Evolutionary conservation across 2,888 invertebrate genomes (phyloP), one percentile per base, ranked within the genome.

Genomic region (Synanthedon vespiformis): DNA sequence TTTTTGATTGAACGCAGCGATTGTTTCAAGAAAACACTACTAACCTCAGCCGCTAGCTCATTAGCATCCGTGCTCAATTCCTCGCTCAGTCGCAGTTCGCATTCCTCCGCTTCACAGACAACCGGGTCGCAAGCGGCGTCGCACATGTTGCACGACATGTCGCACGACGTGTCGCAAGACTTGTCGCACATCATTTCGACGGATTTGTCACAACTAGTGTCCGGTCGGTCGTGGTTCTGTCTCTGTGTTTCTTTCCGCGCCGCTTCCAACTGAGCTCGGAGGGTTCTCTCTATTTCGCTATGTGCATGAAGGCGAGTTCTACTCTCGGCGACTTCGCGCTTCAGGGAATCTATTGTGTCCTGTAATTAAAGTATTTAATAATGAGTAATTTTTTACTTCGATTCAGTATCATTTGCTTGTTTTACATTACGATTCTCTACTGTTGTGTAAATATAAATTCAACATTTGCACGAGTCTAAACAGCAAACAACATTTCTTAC

Each of bases 91-190:
- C 67, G 79, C 63, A 67, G 60, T 61, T 70, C 76, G 62, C 64
- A 89, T 60, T 74, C 88, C 69, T 67, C 82, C 53, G 66, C 68
- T 53, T 80, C 83, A 56, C 80, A 77, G 63, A 70, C 74, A 52
- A 85, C 80, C 3, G 86, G 86, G 64, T 86, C 86, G 63, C 86
- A 86, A 14, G 85, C 84, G 13, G 84, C 84, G 61, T 84, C 85
- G 64, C 80, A 74, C 67, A 63, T 76, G 64, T 69, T 70, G 66
- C 72, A 72, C 54, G 71, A 67, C 57, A 65, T 69, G 58, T 74
- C 69, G 64, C 60, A 64, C 57, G 70, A 63, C 56, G 61, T 55
- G 51, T 69, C 65, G 18, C 50, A 18, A 16, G 48, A 48, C 22
- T 48, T 48, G 16, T 48, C 48, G 48, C 48, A 48, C 22, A 61